Evolutionary conservation across 2,797 vertebrate genomes (phyloP), one percentile per base, ranked within the genome.

Genomic region (Momotus momota): DNA sequence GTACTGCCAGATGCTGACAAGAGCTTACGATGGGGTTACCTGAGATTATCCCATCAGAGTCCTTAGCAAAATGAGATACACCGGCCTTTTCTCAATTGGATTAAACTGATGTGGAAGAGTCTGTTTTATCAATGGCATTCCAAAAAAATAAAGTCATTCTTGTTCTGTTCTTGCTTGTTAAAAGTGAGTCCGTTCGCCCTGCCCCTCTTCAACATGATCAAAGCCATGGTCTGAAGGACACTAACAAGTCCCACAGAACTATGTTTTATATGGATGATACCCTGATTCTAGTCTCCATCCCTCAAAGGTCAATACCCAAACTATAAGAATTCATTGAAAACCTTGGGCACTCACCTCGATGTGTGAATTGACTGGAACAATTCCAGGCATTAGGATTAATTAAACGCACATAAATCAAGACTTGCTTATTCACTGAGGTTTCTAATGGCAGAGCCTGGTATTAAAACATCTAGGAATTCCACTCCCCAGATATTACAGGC

Each of bases 1-100:
- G 38, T 61, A 87, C 43, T 69, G 88, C 82, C 88, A 95, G 90
- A 86, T 79, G 73, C 90, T 70, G 72, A 61, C 41, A 95, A 90
- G 57, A 91, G 58, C 38, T 93, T 87, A 67, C 10, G 25, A 67
- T 71, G 49, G 45, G 10, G 96, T 93, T 95, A 96, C 95, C 93
- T 93, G 85, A 65, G 93, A 97, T 93, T 90, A 96, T 93, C 87
- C 69, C 49, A 92, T 91, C 74, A 57, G 64, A 82, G 72, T 85
- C 79, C 31, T 91, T 85, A 81, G 72, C 72, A 94, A 79, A 91
- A 91, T 13, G 52, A 90, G 85, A 91, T 93, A 83, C n/a, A 57
- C 60, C 23, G 41, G 45, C 48, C 6, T 2, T 22, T 33, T 52
- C 52, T 60, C 71, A 89, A 66, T 78, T 80, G 89, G 81, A 92